These are phyloP conservation scores for Epicauta chinensis DNA, from an alignment of 1,140 invertebrate species.

Conservation along the genomic window DNA sequence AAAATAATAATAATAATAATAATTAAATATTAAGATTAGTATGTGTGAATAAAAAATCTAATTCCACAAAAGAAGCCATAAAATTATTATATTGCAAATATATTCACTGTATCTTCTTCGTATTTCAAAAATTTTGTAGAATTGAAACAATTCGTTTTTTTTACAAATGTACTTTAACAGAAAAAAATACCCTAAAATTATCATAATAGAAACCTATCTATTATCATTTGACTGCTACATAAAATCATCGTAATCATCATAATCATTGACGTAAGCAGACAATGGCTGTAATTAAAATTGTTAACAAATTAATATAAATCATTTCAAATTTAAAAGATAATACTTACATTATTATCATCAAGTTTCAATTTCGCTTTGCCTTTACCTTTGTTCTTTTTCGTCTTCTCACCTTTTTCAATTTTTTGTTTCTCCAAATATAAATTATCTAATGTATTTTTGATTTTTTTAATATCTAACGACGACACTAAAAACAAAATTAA, in stretches of 20 bases:
- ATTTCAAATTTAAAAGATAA: too few relatives aligned
- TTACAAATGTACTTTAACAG: too few relatives aligned
- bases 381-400: constrained; percentile 66
- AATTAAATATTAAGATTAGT: too few relatives aligned
- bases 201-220: too few relatives aligned
- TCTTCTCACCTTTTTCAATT: constrained; percentile 64
- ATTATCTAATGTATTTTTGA: constrained; percentile 72
- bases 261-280: constrained; percentile 49
- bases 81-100: too few relatives aligned
- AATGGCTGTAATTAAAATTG: constrained; percentile 43
- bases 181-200: too few relatives aligned
- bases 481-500: constrained; percentile 50
- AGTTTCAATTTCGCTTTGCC: constrained; percentile 71
- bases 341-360: constrained; percentile 63
- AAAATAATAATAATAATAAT: too few relatives aligned
- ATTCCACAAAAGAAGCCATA: too few relatives aligned
- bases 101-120: too few relatives aligned
- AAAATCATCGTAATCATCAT: constrained; percentile 59
- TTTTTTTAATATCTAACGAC: constrained; percentile 68
- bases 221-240: constrained; percentile 48
- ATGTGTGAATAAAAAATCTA: too few relatives aligned
- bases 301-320: constrained; percentile 7
- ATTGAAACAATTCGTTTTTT: too few relatives aligned
- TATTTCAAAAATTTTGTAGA: too few relatives aligned
- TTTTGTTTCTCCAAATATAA: constrained; percentile 77